These are phyloP conservation scores for Gobius niger DNA, from an alignment of 2,113 vertebrate species.

Conservation along the genomic window DNA sequence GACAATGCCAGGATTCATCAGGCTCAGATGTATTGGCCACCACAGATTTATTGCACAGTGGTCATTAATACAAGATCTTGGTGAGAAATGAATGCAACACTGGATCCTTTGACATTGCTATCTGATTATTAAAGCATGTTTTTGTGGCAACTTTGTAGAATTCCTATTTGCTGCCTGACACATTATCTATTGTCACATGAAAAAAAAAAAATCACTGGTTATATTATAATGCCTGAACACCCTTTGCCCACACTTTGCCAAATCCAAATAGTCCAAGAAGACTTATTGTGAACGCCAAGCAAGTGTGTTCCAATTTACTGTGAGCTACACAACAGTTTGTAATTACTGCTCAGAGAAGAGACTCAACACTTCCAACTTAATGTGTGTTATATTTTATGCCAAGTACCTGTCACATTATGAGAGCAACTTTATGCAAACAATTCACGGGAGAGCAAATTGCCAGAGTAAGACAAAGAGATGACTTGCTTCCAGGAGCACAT, in stretches of 20 bases:
- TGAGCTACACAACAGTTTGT: slow-evolving; percentile 1
- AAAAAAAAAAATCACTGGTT: no score
- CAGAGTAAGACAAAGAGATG: background rate
- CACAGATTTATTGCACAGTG: no score
- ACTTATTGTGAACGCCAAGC: background rate
- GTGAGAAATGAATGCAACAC: no score
- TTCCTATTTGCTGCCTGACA: no score
- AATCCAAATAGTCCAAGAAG: background rate
- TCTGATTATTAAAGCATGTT: no score
- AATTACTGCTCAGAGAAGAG: background rate
- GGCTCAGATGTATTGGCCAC: no score
- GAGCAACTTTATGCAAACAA: slow-evolving; percentile 7
- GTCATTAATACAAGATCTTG: no score
- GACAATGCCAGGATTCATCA: no score
- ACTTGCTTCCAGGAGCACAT: background rate
- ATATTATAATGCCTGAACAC: no score
- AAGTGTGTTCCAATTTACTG: background rate
- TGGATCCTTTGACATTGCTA: no score
- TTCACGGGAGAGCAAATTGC: slow-evolving; percentile 2
- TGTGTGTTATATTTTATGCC: slow-evolving; percentile 6
- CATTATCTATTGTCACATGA: no score
- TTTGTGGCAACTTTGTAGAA: no score
- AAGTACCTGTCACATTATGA: slow-evolving; percentile 7
- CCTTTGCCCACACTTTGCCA: background rate
- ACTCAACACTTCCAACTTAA: slow-evolving; percentile 4